Evolutionary conservation across 2,888 invertebrate genomes (phyloP), one percentile per base, ranked within the genome.

Genomic region (Cheiracanthium punctorium): DNA sequence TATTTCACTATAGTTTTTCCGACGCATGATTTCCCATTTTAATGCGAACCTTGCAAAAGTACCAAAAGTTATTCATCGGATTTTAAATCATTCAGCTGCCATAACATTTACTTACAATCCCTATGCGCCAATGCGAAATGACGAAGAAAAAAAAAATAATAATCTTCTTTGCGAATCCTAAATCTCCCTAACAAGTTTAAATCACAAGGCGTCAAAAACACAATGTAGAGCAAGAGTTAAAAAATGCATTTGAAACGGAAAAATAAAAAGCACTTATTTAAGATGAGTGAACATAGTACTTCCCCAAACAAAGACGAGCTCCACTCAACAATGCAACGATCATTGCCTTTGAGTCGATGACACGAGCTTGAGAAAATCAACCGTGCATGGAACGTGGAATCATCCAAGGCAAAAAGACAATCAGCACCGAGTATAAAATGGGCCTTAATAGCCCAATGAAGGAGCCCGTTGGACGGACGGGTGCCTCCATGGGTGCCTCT

Each of bases 351-450:
- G 33, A 69, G 69, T 69, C 69, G 69, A 69, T 69, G 69, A 69
- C 69, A 69, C 24, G 33, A 69, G 69, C 33, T 69, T 69, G 69
- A 37, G 69, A 69, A 69, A 69, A 69, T 69, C 69, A 69, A 69
- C 20, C 69, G 69, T 69, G 69, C 69, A 37, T 69, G 37, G 20
- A 69, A 33, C n/a, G n/a, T n/a, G n/a, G n/a, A 32, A 33, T 17
- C 7, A 10, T 37, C 4, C 37, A 7, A 7, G 10, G 37, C 10
- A 37, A 7, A 48, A 48, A 24, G 58, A 58, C 58, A 24, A 58
- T 24, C 24, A 24, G 58, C 58, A 5, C 24, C 1, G 24, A 12
- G 58, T 58, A 24, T 24, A 58, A 58, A 58, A 58, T 24, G 58
- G 58, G 58, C 58, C 24, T 17, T 17, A 48, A n/a, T 2, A 17